phyloP scores from a whole-genome alignment of 2,888 invertebrate genomes.

The Flexamia atlantica region DNA sequence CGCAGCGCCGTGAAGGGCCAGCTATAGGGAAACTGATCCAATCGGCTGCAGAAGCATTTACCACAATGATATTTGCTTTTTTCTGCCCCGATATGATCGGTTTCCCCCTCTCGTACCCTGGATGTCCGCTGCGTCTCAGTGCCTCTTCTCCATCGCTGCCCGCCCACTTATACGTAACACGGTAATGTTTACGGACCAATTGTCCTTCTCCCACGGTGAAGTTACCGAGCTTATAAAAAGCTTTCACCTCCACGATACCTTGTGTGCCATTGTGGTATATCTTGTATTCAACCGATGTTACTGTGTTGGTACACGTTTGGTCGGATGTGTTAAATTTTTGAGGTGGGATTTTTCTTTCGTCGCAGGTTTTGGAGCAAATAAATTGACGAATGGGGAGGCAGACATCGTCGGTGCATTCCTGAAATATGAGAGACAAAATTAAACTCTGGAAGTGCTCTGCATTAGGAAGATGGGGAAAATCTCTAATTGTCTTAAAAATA shows the following conservation, averaged over 20 bases:
- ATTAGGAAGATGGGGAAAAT: background rate
- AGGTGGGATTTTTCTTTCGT: conserved; percentile 47
- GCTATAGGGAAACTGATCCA: conserved; percentile 17
- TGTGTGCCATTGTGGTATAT: conserved; percentile 76
- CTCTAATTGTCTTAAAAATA: background rate
- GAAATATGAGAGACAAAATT: background rate
- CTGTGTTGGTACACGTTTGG: conserved; percentile 73
- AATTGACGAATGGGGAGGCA: conserved; percentile 61
- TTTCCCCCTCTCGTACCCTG: conserved; percentile 84
- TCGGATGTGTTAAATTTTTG: conserved; percentile 38
- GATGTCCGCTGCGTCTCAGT: conserved; percentile 82
- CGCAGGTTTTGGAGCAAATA: conserved; percentile 62
- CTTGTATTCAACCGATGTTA: conserved; percentile 73
- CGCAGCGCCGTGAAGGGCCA: conserved; percentile 7
- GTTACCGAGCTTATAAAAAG: conserved; percentile 74
- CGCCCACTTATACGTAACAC: conserved; percentile 71
- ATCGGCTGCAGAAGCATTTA: background rate
- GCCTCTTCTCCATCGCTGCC: conserved; percentile 69
- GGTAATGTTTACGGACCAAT: conserved; percentile 71
- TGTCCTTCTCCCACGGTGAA: conserved; percentile 68
- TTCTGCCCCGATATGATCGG: conserved; percentile 79
- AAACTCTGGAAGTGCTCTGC: background rate
- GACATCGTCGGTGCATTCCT: conserved; percentile 66
- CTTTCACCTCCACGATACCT: conserved; percentile 75
- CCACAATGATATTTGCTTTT: conserved; percentile 67